A percentile compares a stretch with the other conserved stretches of the same genome.
phyloP scores from a whole-genome alignment of 2,888 invertebrate species.

The Cheilosia variabilis region DNA sequence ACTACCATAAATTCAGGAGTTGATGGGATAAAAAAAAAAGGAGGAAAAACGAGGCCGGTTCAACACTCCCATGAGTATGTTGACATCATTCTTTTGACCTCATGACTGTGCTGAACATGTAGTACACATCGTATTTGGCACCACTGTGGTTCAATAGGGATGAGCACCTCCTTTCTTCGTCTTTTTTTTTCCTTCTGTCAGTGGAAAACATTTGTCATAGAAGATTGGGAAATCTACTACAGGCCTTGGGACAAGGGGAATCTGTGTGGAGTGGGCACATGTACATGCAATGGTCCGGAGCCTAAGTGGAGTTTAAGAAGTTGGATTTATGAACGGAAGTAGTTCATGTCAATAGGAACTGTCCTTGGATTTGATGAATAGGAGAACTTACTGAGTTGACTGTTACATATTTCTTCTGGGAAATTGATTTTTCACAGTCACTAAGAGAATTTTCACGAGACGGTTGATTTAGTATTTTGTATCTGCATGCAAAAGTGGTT shows the following conservation, averaged over 20 bases:
- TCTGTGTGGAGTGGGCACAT: not conserved
- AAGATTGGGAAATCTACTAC: conserved; percentile 22
- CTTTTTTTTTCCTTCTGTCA: conserved; percentile 11
- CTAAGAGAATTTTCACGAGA: not conserved
- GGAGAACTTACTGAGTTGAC: not conserved
- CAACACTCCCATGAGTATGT: conserved; percentile 62
- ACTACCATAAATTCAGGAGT: conserved; percentile 59
- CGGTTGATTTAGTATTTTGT: not conserved
- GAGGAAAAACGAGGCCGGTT: conserved; percentile 28
- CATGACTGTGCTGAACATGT: conserved; percentile 67
- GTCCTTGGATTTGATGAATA: not conserved
- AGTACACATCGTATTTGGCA: conserved; percentile 55
- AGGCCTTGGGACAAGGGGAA: not conserved
- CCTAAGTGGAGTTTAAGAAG: not conserved
- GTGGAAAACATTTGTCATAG: conserved; percentile 38
- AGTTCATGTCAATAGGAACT: not conserved
- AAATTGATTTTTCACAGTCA: not conserved
- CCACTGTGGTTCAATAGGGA: conserved; percentile 49
- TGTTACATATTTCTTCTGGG: not conserved
- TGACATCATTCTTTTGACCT: conserved; percentile 69
- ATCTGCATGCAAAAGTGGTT: too few species aligned
- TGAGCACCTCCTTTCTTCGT: not conserved
- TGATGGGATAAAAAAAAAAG: conserved; percentile 38
- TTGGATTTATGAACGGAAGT: not conserved
- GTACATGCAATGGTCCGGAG: not conserved